These are phyloP conservation scores for Cossypha niveicapilla DNA, from an alignment of 2,797 vertebrate genomes.

Conservation along the genomic window DNA sequence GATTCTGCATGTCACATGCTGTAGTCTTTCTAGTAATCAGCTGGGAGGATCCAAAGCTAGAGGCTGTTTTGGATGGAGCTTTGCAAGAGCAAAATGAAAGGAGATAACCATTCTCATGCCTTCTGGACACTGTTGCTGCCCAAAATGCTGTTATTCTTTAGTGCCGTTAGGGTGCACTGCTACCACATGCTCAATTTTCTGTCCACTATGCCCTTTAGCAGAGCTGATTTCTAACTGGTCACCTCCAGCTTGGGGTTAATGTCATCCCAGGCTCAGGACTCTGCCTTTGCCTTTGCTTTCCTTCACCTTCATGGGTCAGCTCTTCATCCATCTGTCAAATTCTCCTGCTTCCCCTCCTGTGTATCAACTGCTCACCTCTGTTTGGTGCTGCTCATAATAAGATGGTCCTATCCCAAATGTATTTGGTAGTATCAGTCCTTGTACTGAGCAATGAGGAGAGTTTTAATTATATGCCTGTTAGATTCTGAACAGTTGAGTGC, in stretches of 20 bases:
- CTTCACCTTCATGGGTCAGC: not conserved
- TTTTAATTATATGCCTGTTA: not conserved
- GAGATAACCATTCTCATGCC: not conserved
- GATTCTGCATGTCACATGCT: not conserved
- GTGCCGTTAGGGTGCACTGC: not conserved
- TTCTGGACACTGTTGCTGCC: not conserved
- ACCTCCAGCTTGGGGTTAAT: not conserved
- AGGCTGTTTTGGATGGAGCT: not conserved
- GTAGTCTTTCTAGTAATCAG: not conserved
- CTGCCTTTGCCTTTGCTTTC: not conserved
- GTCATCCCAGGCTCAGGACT: not conserved
- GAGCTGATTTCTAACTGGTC: not conserved
- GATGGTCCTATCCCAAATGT: not conserved
- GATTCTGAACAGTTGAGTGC: not conserved
- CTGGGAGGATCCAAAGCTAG: not conserved
- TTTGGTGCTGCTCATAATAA: not conserved
- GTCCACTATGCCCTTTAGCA: not conserved
- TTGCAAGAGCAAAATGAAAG: not conserved
- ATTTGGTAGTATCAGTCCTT: not conserved
- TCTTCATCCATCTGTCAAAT: not conserved
- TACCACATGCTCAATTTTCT: not conserved
- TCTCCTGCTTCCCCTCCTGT: not conserved
- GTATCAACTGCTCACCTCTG: not conserved
- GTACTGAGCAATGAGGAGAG: not conserved
- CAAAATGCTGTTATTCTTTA: not conserved